A percentile compares a stretch with the other conserved stretches of the same genome.
Conservation (phyloP, 2,797 vertebrate species). For the Lepus townsendii region DNA sequence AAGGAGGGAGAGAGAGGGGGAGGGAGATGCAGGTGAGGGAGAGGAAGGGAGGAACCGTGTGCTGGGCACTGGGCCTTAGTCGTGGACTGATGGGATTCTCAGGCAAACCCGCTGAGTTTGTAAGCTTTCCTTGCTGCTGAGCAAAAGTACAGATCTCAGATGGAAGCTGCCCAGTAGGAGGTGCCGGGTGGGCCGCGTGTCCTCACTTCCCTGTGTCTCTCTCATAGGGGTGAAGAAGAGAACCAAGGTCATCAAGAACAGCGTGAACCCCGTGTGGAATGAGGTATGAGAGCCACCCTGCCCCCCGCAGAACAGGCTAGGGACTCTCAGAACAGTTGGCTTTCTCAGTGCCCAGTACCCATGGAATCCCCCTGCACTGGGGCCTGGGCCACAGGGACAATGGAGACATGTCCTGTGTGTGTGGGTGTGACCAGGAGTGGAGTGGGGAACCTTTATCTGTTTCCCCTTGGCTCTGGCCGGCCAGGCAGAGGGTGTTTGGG, state of each 20-base stretch:
- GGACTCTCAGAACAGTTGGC: not conserved
- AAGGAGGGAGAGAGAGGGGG: no score
- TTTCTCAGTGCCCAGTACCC: not conserved
- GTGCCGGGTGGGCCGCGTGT: fast-evolving
- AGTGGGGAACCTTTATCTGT: not conserved
- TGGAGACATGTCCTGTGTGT: not conserved
- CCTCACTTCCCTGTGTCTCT: not conserved
- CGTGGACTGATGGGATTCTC: not conserved
- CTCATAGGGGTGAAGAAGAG: slow-evolving; percentile 95
- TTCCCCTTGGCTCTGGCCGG: not conserved
- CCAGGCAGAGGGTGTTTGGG: not conserved
- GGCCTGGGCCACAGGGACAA: not conserved
- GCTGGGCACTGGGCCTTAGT: not conserved
- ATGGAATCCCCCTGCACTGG: not conserved
- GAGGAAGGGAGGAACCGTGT: not conserved
- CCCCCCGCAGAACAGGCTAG: not conserved
- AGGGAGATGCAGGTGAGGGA: no score
- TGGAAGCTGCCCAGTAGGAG: not conserved
- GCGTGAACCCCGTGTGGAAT: slow-evolving; percentile 96
- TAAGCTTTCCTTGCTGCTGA: not conserved
- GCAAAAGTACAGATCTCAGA: not conserved
- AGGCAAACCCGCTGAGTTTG: not conserved
- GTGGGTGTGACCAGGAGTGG: not conserved
- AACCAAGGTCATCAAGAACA: slow-evolving; percentile 98
- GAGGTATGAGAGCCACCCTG: slow-evolving; percentile 89